These are phyloP conservation scores for Oxygymnocypris stewartii DNA, from an alignment of 2,113 vertebrate species.

Conservation along the genomic window DNA sequence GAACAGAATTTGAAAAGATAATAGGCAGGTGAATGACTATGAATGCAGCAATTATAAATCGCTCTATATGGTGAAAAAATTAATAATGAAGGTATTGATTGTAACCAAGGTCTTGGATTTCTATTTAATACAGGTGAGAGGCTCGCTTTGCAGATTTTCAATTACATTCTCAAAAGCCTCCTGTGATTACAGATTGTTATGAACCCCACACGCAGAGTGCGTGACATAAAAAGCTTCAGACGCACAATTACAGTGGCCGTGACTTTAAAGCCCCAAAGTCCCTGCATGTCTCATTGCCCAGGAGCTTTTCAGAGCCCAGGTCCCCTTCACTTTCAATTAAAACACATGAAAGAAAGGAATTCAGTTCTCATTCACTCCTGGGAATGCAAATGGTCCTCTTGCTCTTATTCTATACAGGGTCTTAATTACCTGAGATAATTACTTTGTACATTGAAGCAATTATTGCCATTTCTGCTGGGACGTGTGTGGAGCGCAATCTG, in stretches of 20 bases:
- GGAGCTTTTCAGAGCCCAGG: slow-evolving; percentile 59
- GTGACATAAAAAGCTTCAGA: slow-evolving; percentile 47
- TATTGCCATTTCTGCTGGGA: slow-evolving; percentile 74
- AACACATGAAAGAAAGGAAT: slow-evolving; percentile 67
- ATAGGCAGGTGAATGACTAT: slow-evolving; percentile 8
- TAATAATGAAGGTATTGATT: slow-evolving; percentile 30
- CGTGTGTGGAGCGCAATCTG: slow-evolving; percentile 49
- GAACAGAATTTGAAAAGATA: slow-evolving; percentile 16
- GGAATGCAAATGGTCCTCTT: slow-evolving; percentile 66
- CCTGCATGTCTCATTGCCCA: slow-evolving; percentile 63
- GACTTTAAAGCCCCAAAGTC: slow-evolving; percentile 49
- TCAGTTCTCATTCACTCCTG: slow-evolving; percentile 52
- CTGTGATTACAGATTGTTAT: slow-evolving; percentile 47
- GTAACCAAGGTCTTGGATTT: slow-evolving; percentile 18
- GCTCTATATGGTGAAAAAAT: background rate
- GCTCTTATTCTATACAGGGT: slow-evolving; percentile 72
- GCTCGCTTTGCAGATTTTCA: slow-evolving; percentile 29
- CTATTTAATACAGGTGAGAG: slow-evolving; percentile 31
- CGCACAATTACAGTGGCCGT: slow-evolving; percentile 48
- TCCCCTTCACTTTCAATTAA: slow-evolving; percentile 76
- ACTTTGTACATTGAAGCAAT: slow-evolving; percentile 77
- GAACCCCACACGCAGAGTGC: slow-evolving; percentile 21
- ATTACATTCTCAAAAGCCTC: slow-evolving; percentile 44
- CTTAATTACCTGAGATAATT: slow-evolving; percentile 84
- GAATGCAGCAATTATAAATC: slow-evolving; percentile 5